phyloP scores from a whole-genome alignment of 2,797 vertebrate genomes.

The Sarcoramphus papa region DNA sequence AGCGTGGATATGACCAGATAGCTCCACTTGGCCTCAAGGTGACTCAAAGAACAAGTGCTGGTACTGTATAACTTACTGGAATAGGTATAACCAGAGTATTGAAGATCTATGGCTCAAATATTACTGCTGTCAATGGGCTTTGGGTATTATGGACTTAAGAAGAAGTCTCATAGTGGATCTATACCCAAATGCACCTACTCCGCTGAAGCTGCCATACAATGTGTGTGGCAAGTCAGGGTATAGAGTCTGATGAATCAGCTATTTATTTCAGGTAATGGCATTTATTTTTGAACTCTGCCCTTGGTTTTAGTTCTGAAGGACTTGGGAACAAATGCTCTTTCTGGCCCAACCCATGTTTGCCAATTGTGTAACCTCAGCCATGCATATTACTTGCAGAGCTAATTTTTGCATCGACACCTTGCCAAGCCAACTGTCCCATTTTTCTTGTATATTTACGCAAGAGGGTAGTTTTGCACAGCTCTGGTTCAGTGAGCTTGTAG shows the following conservation, averaged over 20 bases:
- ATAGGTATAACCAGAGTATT: neutral
- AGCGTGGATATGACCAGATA: neutral
- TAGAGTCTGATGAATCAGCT: neutral
- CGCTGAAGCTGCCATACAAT: neutral
- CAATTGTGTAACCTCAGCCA: neutral
- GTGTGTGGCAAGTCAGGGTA: neutral
- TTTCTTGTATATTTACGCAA: neutral
- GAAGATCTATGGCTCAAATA: neutral
- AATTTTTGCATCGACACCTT: neutral
- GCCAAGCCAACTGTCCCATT: constrained; percentile 10
- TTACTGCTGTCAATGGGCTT: neutral
- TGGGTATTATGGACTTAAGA: neutral
- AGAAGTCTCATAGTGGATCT: neutral
- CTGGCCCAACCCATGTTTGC: neutral
- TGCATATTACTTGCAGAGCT: neutral
- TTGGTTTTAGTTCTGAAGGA: constrained; percentile 6
- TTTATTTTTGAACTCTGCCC: neutral
- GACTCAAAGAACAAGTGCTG: neutral
- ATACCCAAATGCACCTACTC: neutral
- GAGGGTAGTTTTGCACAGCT: neutral
- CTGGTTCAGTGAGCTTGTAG: neutral
- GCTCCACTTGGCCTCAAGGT: neutral
- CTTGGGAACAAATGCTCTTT: neutral
- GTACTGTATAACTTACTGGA: neutral
- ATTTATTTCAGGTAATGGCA: neutral